phyloP scores from a whole-genome alignment of 30 jellyfish, hydroid and myxozoan species.

The Mastigias papua region DNA sequence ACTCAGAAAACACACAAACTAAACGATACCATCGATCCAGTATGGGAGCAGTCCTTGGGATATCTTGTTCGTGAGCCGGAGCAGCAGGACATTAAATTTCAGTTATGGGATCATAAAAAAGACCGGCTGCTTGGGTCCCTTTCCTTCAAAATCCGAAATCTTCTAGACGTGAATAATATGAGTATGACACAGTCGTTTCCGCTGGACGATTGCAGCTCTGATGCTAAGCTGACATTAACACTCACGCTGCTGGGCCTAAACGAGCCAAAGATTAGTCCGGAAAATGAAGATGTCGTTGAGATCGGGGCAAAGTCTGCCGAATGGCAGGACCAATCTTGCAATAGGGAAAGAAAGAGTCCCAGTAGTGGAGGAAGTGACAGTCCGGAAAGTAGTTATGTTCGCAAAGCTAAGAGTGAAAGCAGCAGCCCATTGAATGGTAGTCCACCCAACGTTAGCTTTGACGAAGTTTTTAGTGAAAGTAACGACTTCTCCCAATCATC shows the following conservation, averaged over 20 bases:
- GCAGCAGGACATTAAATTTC: constrained; percentile 69
- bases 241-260: constrained; percentile 60
- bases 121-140: constrained; percentile 89
- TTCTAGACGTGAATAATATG: constrained; percentile 71
- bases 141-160: constrained; percentile 46
- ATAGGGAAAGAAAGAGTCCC: constrained; percentile 9
- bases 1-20: constrained; percentile 63
- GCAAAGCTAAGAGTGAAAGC: background rate
- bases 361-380: constrained; percentile 19
- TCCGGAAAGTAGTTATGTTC: constrained; percentile 14
- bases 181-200: constrained; percentile 73
- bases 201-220: constrained; percentile 71
- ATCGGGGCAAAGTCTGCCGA: background rate
- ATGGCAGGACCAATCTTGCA: background rate
- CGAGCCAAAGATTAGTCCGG: constrained; percentile 31
- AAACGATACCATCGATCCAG: constrained; percentile 72
- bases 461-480: constrained; percentile 50
- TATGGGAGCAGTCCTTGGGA: constrained; percentile 81
- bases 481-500: constrained; percentile 58
- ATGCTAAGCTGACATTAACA: constrained; percentile 50
- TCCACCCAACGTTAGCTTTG: constrained; percentile 42
- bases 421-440: constrained; percentile 31
- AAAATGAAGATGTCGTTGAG: constrained; percentile 44
- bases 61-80: constrained; percentile 83
- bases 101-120: constrained; percentile 80